Base-by-base conservation (phyloP, 2,113 vertebrate species). In the Otolemur garnettii region DNA sequence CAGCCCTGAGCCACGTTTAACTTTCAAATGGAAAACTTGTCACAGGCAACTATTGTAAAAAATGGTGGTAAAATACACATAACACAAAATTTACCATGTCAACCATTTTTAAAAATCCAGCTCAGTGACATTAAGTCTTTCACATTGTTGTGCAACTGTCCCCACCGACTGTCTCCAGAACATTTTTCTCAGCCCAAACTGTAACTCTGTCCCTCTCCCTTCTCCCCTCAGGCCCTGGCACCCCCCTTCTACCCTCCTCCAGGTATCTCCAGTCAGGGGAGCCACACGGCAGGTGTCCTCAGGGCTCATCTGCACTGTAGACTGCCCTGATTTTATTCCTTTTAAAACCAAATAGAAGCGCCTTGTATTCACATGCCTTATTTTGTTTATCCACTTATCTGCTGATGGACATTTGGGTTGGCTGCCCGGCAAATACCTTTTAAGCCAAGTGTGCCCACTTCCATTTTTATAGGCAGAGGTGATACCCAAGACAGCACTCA, bases 381-480 rank as follows among this genome's bases (percentile, higher is more conserved):
- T 35, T 59, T 42, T 68, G 28, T 81, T n/a, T 55, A 24, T 42
- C 45, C 19, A 15, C 10, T 15, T 33, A n/a, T 17, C 45, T 45
- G 21, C 4, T 45, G 59, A 24, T 14, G 79, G 79, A 77, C 59
- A 1, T 45, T 4, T 35, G 69, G 59, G 17, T 5, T 22, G 35
- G 59, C 69, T 60, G 60, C 71, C 18, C 30, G 24, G 79, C 4
- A 57, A 9, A 45, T 13, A 45, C 9, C 42, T 22, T 22, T 4
- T 11, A 66, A 33, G 45, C 62, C 26, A 14, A 19, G 26, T 0
- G 55, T 7, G 15, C 42, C 94, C 69, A 74, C 95, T 95, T 96
- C 94, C 95, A 94, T 96, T 96, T 96, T 96, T 92, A 60, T 38
- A 77, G 4, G 94, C 91, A 35, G 5, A 4, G 26, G 60, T 78